Percentiles rank a stretch among this genome's conserved stretches.
Evolutionary conservation across 53 echinoderm and acorn worm species (phyloP).

Genomic region (Stichopus horrens): DNA sequence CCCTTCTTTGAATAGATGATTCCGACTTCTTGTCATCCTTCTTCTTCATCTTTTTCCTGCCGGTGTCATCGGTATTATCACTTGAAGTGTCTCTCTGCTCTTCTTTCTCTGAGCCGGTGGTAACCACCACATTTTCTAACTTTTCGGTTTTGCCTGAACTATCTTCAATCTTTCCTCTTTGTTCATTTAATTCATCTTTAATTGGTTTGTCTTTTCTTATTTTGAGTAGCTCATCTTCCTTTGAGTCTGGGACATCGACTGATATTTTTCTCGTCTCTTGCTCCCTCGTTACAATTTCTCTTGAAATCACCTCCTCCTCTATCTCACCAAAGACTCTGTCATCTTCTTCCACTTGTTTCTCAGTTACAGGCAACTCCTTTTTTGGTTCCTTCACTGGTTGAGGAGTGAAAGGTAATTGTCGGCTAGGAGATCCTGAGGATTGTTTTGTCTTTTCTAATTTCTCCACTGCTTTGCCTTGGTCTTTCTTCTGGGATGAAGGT

Average conservation of each 20-base stretch:
- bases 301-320: slow-evolving; percentile 27
- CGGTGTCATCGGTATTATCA: slow-evolving; percentile 15
- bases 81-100: background rate
- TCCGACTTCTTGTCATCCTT: slow-evolving; percentile 9
- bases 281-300: slow-evolving; percentile 8
- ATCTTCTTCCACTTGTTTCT: background rate
- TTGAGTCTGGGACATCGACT: background rate
- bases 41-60: slow-evolving; percentile 13
- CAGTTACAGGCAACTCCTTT: background rate
- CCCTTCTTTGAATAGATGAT: slow-evolving; percentile 18
- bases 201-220: slow-evolving; percentile 29
- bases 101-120: slow-evolving; percentile 2
- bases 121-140: background rate
- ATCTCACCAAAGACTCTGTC: background rate
- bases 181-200: background rate
- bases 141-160: background rate
- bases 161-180: background rate
- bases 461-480: background rate
- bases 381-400: background rate
- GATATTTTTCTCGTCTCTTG: slow-evolving; percentile 20
- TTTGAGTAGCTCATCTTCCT: background rate
- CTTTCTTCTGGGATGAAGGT: background rate
- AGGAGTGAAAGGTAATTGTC: slow-evolving; percentile 30
- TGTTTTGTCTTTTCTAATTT: background rate
- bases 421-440: slow-evolving; percentile 19